Base-by-base conservation (phyloP, 2,113 vertebrate species). In the Muntiacus reevesi region DNA sequence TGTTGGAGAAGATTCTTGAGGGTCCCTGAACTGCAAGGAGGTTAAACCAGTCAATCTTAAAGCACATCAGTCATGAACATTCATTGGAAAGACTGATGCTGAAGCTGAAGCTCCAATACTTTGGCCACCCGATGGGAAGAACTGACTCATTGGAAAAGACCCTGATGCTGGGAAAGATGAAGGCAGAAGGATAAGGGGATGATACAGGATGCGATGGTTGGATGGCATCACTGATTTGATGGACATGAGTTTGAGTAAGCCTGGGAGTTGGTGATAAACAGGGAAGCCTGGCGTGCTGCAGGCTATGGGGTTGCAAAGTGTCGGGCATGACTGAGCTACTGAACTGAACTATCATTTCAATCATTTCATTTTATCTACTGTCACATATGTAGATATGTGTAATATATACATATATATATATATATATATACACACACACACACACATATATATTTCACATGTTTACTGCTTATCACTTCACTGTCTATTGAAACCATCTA, bases 201-300 rank as follows among this genome's bases (percentile, higher is more conserved):
- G 0, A 67, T 2, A 16, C 33, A 10, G 33, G 33, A n/a, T n/a
- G n/a, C 19, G 16, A n/a, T 10, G 16, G 16, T n/a, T 67, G 16
- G 33, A 8, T 19, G 16, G 15, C 33, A 19, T 67, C 33, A 19
- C 62, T n/a, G 62, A 67, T 4, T 67, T n/a, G 33, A 67, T 19
- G 16, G 33, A 67, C 62, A 10, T n/a, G 16, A n/a, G 16, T n/a
- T n/a, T 67, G 33, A n/a, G 62, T 67, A n/a, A 67, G 33, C 2
- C 33, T n/a, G 19, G 33, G 16, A 67, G 33, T 19, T 67, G 16
- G 2, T n/a, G 16, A 67, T 67, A n/a, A 33, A n/a, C 3, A 67
- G 33, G 62, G 33, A 67, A n/a, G 16, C 33, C 16, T 67, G 8
- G 62, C 9, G 33, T 67, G 33, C 62, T 67, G 4, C 7, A 19